phyloP scores from a whole-genome alignment of 2,888 invertebrate genomes.

The Plebejus anna region DNA sequence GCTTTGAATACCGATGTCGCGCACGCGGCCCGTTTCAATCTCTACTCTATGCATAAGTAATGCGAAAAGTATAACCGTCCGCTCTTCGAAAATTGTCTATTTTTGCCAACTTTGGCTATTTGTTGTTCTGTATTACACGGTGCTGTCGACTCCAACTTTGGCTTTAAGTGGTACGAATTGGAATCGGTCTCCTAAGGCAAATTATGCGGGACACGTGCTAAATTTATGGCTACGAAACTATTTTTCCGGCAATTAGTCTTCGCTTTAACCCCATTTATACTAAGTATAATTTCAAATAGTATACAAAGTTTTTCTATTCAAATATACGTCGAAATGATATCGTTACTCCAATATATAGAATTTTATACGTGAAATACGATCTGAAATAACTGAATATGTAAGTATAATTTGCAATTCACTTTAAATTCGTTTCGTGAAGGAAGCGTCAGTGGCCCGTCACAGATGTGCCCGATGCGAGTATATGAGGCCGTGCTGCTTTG shows the following conservation, averaged over 20 bases:
- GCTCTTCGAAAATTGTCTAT: conserved; percentile 70
- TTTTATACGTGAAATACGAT: conserved; percentile 26
- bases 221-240: not conserved
- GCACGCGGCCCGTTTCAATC: conserved; percentile 74
- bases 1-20: conserved; percentile 72
- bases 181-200: conserved; percentile 24
- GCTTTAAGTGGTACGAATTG: not conserved
- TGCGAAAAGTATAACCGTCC: conserved; percentile 72
- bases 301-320: not conserved
- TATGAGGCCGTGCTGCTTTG: conserved; percentile 10
- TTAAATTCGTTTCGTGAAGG: conserved; percentile 35
- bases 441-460: conserved; percentile 32
- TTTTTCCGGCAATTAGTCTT: not conserved
- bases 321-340: not conserved
- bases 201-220: conserved; percentile 12
- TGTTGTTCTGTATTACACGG: conserved; percentile 37
- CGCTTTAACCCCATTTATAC: not conserved
- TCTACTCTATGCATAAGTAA: conserved; percentile 78
- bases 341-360: conserved; percentile 15
- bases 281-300: not conserved
- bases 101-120: conserved; percentile 70
- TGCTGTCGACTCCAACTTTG: not conserved
- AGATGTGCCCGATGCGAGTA: conserved; percentile 9
- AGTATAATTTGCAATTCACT: conserved; percentile 35
- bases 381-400: conserved; percentile 32